These are phyloP conservation scores for Haliaeetus albicilla DNA, from an alignment of 2,797 vertebrate species.

Conservation along the genomic window DNA sequence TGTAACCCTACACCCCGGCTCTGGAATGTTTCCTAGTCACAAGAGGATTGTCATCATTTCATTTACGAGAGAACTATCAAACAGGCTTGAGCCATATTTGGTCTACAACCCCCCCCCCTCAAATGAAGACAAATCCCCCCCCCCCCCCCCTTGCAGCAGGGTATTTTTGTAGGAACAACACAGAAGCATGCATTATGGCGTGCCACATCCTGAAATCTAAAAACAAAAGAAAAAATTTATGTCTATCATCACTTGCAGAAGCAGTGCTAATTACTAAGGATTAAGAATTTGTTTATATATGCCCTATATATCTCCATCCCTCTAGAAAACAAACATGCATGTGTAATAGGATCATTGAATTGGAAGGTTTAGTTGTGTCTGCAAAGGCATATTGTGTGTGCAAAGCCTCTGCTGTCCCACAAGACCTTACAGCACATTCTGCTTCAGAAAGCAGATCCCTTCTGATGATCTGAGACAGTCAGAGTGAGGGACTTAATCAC, in stretches of 20 bases:
- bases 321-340: not conserved
- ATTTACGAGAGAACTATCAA: slow-evolving; percentile 38
- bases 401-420: not conserved
- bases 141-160: not conserved
- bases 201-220: not conserved
- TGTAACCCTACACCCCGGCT: slow-evolving; percentile 50
- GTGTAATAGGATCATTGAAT: not conserved
- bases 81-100: slow-evolving; percentile 39
- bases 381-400: not conserved
- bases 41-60: slow-evolving; percentile 66
- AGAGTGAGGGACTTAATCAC: not conserved
- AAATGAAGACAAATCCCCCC: not conserved
- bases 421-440: not conserved
- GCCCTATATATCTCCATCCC: not conserved
- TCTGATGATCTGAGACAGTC: not conserved
- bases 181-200: not conserved
- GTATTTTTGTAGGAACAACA: not conserved
- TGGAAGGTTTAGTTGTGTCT: not conserved
- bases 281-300: not conserved
- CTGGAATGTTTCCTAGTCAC: slow-evolving; percentile 66
- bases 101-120: not conserved
- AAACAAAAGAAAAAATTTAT: not conserved
- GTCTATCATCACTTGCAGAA: not conserved
- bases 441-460: not conserved
- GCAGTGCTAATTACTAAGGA: not conserved